Evolutionary conservation across 1,140 invertebrate species (phyloP).

Genomic region (Macrotrachela quadricornifera): DNA sequence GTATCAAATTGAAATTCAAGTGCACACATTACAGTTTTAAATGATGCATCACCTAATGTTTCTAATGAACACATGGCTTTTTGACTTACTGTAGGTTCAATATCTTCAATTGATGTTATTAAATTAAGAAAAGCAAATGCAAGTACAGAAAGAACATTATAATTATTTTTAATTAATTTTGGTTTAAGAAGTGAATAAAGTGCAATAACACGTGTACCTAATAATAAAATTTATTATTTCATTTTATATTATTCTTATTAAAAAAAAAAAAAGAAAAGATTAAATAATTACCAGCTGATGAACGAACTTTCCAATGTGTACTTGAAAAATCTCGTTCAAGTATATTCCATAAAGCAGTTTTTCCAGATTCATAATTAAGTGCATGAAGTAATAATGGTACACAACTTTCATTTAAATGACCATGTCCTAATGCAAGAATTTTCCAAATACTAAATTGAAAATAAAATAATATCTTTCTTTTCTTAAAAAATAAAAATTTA

Average conservation of each 20-base stretch:
- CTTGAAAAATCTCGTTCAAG: slow-evolving; percentile 71
- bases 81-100: slow-evolving; percentile 76
- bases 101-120: slow-evolving; percentile 82
- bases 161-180: slow-evolving; percentile 55
- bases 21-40: slow-evolving; percentile 47
- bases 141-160: slow-evolving; percentile 66
- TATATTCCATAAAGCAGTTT: slow-evolving; percentile 77
- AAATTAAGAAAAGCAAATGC: slow-evolving; percentile 90
- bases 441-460: slow-evolving; percentile 58
- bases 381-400: slow-evolving; percentile 80
- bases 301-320: slow-evolving; percentile 62
- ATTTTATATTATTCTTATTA: not conserved
- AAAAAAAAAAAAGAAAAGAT: not conserved
- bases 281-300: slow-evolving; percentile 47
- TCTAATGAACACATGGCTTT: slow-evolving; percentile 72
- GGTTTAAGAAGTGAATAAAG: slow-evolving; percentile 76
- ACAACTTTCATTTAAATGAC: slow-evolving; percentile 65
- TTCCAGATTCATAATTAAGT: slow-evolving; percentile 67
- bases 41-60: slow-evolving; percentile 59
- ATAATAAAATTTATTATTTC: slow-evolving; percentile 12
- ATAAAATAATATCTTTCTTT: not conserved
- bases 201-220: slow-evolving; percentile 71
- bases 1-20: slow-evolving; percentile 57
- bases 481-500: slow-evolving; percentile 30
- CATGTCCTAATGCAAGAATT: slow-evolving; percentile 68